Conservation (phyloP, 2,113 vertebrate species). For the Balaeniceps rex region DNA sequence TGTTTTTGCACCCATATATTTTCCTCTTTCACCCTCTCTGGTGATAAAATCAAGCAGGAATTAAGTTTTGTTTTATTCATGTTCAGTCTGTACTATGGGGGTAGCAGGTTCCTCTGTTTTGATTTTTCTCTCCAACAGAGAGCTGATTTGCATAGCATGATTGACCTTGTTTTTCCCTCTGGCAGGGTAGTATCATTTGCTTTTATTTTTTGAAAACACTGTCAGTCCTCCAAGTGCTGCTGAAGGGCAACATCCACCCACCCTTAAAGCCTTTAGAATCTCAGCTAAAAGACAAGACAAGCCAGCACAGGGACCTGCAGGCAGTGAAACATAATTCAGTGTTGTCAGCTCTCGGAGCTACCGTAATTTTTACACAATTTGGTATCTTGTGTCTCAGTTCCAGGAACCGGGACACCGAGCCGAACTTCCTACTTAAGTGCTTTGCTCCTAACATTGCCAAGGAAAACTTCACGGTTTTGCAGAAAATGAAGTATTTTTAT, state of each 20-base stretch:
- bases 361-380: not conserved
- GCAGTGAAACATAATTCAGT: not conserved
- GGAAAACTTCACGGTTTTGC: not conserved
- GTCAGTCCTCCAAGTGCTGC: not conserved
- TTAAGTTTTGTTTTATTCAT: constrained; percentile 57
- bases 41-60: constrained; percentile 35
- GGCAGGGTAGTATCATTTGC: not conserved
- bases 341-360: not conserved
- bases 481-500: not conserved
- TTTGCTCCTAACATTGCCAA: not conserved
- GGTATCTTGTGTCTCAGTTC: not conserved
- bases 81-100: not conserved
- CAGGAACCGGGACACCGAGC: not conserved
- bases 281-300: not conserved
- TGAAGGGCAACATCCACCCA: constrained; percentile 16
- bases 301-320: not conserved
- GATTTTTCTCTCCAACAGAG: constrained; percentile 39
- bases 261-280: not conserved
- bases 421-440: not conserved
- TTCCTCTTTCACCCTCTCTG: not conserved
- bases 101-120: constrained; percentile 28
- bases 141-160: constrained; percentile 46
- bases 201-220: not conserved
- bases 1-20: not conserved
- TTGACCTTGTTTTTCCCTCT: constrained; percentile 54